A percentile compares a stretch with the other conserved stretches of the same genome.
phyloP scores from a whole-genome alignment of 1,140 invertebrate genomes.

The Babylonia areolata region DNA sequence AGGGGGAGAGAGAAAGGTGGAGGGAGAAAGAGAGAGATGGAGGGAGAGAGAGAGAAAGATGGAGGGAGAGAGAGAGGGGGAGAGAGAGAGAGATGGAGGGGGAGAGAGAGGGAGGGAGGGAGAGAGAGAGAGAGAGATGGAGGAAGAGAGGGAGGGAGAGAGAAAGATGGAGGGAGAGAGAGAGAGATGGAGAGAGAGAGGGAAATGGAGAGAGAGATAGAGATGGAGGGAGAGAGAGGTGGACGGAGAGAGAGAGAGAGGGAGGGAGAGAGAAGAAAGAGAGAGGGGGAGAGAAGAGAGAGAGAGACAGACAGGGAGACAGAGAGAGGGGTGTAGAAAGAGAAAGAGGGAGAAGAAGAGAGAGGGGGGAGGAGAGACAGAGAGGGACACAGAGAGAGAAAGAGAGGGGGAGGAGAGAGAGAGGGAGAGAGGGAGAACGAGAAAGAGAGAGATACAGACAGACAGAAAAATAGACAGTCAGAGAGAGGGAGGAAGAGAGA shows the following conservation, averaged over 20 bases:
- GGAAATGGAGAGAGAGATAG: not conserved
- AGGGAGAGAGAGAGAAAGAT: no score
- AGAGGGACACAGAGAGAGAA: not conserved
- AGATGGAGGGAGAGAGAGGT: not conserved
- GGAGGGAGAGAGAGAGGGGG: no score
- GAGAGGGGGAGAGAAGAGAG: not conserved
- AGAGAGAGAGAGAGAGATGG: not conserved
- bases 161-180: not conserved
- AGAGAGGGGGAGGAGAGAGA: not conserved
- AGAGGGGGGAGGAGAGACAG: not conserved
- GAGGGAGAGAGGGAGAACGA: not conserved
- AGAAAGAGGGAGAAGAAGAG: not conserved
- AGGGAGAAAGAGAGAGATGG: no score
- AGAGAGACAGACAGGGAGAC: not conserved
- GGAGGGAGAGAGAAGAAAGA: not conserved
- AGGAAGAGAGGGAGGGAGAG: not conserved
- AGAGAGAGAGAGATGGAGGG: no score
- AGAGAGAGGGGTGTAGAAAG: not conserved
- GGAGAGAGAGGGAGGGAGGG: not conserved
- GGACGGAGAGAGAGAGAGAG: not conserved
- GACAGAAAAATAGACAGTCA: not conserved
- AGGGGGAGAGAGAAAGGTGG: no score
- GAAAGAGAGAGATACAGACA: constrained; percentile 5
- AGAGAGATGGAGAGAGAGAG: not conserved
- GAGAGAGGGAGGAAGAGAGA: not conserved